Conservation (phyloP, 35 echinoderm and acorn worm genomes). For the Holothuria glaberrima region DNA sequence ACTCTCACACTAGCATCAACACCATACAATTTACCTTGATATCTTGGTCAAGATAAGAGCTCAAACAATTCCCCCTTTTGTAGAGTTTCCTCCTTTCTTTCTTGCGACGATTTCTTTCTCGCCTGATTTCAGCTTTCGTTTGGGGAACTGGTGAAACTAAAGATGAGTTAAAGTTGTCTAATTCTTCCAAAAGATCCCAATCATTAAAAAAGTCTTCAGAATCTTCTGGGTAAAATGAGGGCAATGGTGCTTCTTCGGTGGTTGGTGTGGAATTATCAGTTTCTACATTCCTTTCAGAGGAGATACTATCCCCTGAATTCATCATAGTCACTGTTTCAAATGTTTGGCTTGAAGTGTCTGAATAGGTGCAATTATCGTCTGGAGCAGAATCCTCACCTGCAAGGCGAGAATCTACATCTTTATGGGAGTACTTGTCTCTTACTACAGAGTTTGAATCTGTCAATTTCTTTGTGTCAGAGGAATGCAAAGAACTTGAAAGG, state of each 20-base stretch:
- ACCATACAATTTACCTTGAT: constrained; percentile 34
- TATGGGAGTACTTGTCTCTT: too few relatives aligned
- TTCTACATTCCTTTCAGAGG: neutral
- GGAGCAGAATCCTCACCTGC: too few relatives aligned
- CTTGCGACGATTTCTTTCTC: constrained; percentile 82
- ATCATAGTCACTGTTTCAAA: neutral
- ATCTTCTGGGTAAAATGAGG: constrained; percentile 2
- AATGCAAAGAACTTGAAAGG: neutral
- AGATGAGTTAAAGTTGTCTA: constrained; percentile 17
- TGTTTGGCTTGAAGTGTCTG: neutral
- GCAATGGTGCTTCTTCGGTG: neutral
- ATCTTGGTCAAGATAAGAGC: constrained; percentile 12
- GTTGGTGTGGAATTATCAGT: neutral
- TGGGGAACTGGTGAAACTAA: neutral
- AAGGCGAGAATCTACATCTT: too few relatives aligned
- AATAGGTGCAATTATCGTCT: neutral
- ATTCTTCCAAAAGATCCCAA: constrained; percentile 47
- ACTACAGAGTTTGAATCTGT: too few relatives aligned
- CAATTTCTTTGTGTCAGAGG: too few relatives aligned
- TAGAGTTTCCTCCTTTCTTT: constrained; percentile 75
- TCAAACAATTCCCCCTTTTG: neutral
- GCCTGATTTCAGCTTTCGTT: constrained; percentile 44
- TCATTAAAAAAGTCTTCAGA: constrained; percentile 14
- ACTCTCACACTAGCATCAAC: neutral
- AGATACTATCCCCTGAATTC: neutral